Base-by-base conservation (phyloP, 2,797 vertebrate species). In the Distichodus sexfasciatus region DNA sequence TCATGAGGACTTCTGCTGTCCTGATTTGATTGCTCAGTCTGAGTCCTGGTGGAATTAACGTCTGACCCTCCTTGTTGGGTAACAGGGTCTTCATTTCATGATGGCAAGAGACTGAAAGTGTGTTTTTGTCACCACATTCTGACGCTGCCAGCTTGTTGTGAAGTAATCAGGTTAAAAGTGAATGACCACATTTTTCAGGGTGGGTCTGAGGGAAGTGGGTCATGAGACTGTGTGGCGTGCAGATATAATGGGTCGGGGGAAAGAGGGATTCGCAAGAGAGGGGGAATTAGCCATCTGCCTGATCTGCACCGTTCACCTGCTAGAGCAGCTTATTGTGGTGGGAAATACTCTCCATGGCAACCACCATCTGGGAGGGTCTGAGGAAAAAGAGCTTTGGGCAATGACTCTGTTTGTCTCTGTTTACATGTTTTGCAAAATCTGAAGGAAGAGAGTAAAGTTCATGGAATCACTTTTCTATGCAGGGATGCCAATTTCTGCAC, bases 201-300 rank as follows among this genome's bases (percentile, higher is more conserved):
- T 11, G 31, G 66, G 71, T 19, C 46, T 29, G 62, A 41, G 29
- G 75, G 86, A 83, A 66, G 84, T 82, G 86, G 85, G 66, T 79
- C 85, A 80, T 50, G 15, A 41, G 74, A 81, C 79, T 1, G 60
- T 36, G 77, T 78, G 72, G 62, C 24, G 72, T 44, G 63, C 76
- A 48, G 68, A 57, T 66, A 65, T 54, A 51, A 28, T 24, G 24
- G 48, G 36, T 40, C 58, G 58, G 1, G 4, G 36, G 43, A 26
- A 67, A 59, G 43, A 58, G 58, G 47, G 36, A 19, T 40, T 21
- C 46, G n/a, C 29, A 28, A 64, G 48, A 57, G 44, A 17, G 57
- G 11, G 47, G 57, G 68, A 75, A 72, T 81, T 66, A 57, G 64
- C 70, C 79, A 51, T 51, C 35, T 57, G 53, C 12, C 11, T 57